phyloP scores from a whole-genome alignment of 2,113 vertebrate species.

The Morone saxatilis region DNA sequence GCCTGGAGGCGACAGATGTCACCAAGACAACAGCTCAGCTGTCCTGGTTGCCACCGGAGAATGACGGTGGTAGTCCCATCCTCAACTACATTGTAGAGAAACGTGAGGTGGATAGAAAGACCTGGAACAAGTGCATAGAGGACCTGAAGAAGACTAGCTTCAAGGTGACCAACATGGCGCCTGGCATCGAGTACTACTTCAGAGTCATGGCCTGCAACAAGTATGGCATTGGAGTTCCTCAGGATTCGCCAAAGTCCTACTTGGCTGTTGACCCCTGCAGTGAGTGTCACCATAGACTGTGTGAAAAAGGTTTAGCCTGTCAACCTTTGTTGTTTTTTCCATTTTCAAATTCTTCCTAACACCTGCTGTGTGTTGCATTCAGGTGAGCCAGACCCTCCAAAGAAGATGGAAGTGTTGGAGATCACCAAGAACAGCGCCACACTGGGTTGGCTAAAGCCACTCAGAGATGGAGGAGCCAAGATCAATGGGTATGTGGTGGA shows the following conservation, averaged over 20 bases:
- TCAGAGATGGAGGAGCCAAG: slow-evolving; percentile 96
- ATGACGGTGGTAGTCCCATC: slow-evolving; percentile 95
- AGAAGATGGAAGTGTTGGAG: slow-evolving; percentile 96
- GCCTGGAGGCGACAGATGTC: slow-evolving; percentile 89
- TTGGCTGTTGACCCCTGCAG: slow-evolving; percentile 94
- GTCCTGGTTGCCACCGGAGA: slow-evolving; percentile 96
- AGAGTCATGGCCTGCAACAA: slow-evolving; percentile 97
- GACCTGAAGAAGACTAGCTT: slow-evolving; percentile 97
- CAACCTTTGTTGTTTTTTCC: neutral
- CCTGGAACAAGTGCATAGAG: slow-evolving; percentile 91
- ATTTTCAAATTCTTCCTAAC: neutral
- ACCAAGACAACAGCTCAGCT: slow-evolving; percentile 95
- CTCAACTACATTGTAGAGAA: slow-evolving; percentile 95
- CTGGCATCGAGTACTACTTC: slow-evolving; percentile 96
- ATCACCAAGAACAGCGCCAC: slow-evolving; percentile 94
- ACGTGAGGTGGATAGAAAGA: slow-evolving; percentile 96
- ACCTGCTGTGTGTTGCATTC: slow-evolving; percentile 3
- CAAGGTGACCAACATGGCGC: slow-evolving; percentile 90
- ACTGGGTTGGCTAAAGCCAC: slow-evolving; percentile 94
- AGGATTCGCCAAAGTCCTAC: slow-evolving; percentile 92
- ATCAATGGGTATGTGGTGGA: slow-evolving; percentile 97
- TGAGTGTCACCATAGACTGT: slow-evolving; percentile 80
- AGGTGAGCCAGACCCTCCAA: slow-evolving; percentile 98
- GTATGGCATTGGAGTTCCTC: slow-evolving; percentile 94
- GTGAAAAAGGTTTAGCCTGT: neutral